phyloP scores from a whole-genome alignment of 2,113 vertebrate genomes.

The Zosterops pallidus region DNA sequence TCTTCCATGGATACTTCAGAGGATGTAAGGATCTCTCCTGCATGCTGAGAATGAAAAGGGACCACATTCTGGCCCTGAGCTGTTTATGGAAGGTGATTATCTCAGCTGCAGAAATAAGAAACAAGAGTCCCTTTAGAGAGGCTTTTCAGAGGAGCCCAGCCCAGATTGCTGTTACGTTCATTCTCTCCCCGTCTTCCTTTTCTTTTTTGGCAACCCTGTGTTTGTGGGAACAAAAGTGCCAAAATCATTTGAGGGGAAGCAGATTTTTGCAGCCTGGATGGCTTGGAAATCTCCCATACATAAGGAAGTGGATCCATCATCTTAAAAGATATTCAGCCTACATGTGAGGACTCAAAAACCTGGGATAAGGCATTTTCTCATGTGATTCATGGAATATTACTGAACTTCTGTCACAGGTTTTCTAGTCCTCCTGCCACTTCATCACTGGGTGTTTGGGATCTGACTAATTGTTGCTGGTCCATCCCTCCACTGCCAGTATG shows the following conservation, averaged over 20 bases:
- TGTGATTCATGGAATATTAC: not conserved
- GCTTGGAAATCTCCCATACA: slow-evolving; percentile 31
- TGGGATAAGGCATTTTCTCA: not conserved
- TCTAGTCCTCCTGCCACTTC: not conserved
- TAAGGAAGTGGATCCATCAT: not conserved
- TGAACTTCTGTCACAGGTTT: not conserved
- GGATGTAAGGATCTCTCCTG: not conserved
- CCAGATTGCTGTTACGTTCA: not conserved
- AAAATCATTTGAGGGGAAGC: slow-evolving; percentile 41
- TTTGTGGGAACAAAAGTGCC: slow-evolving; percentile 49
- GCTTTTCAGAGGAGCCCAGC: not conserved
- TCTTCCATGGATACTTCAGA: not conserved
- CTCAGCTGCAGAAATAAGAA: slow-evolving; percentile 17
- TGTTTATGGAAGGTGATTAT: slow-evolving; percentile 1
- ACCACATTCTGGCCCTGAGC: not conserved
- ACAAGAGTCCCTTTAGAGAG: not conserved
- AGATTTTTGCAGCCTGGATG: slow-evolving; percentile 42
- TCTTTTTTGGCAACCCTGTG: not conserved
- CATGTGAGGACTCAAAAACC: not conserved
- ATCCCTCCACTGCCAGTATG: not conserved
- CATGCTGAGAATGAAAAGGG: not conserved
- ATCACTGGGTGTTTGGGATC: not conserved
- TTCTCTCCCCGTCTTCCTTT: not conserved
- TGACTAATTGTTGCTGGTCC: not conserved
- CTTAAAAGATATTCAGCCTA: not conserved